Base-by-base conservation (phyloP, 1,140 invertebrate species). In the Papilio aristodemus region DNA sequence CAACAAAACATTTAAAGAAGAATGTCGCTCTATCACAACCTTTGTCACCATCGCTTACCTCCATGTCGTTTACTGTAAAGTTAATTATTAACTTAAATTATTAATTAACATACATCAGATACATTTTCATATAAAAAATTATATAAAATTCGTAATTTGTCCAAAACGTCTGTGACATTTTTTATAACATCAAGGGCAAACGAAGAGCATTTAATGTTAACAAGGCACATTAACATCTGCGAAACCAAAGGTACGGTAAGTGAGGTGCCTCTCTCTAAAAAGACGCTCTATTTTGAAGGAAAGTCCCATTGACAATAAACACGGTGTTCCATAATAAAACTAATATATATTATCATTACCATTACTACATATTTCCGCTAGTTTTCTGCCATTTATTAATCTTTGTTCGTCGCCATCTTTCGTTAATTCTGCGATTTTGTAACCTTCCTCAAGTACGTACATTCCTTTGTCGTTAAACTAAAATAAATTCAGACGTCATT, bases 11-110 rank as follows among this genome's bases (percentile, higher is more conserved):
- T 78, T 84, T 84, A 62, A 90, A 90, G 25, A 90, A 78, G 10
- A 91, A 50, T 0, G 71, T 80, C 3, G 89, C 84, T 71, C 89
- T 78, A 0, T 90, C 89, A 67, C 89, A 91, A 9, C 87, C 87
- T 58, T 88, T 85, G 27, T 86, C 78, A 0, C 85, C 86, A 39
- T 91, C 87, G 39, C 68, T 81, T 4, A 90, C 87, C 59, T 70
- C 17, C 7, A 71, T 69, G 0, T 88, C 80, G 27, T 91, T 91
- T 1, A 86, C 87, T 89, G 70, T 63, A 86, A 87, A 50, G 59
- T 70, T 46, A 70, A 62, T 50, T 38, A 17, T 50, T 14, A 2
- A 17, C 1, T 41, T 41, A 4, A 41, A 41, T 11, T n/a, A n/a
- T n/a, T n/a, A n/a, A n/a, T n/a, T n/a, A n/a, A n/a, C n/a, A n/a